Percentiles rank a stretch among this genome's conserved stretches.
phyloP scores from a whole-genome alignment of 2,888 invertebrate genomes.

The Hoplodrina blanda region DNA sequence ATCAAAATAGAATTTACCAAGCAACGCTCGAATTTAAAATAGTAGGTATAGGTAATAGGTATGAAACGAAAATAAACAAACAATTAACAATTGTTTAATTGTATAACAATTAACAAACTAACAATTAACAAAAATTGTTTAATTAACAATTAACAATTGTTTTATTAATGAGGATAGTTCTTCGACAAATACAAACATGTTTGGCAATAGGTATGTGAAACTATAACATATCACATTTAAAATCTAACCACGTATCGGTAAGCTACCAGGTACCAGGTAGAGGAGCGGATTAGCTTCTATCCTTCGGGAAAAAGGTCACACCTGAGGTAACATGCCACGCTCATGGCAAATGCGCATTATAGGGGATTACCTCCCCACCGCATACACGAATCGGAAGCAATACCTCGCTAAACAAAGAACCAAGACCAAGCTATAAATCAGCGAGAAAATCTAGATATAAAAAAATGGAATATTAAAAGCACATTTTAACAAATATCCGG shows the following conservation, averaged over 20 bases:
- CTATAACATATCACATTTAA: slow-evolving; percentile 42
- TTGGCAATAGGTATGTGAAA: neutral
- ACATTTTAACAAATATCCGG: slow-evolving; percentile 46
- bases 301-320: slow-evolving; percentile 44
- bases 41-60: neutral
- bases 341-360: slow-evolving; percentile 35
- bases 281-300: slow-evolving; percentile 46
- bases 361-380: slow-evolving; percentile 24
- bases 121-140: no score
- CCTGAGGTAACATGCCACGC: slow-evolving; percentile 38
- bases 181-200: neutral
- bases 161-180: neutral
- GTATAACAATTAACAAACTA: no score
- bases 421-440: slow-evolving; percentile 53
- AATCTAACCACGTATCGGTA: slow-evolving; percentile 42
- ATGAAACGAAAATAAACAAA: no score
- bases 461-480: slow-evolving; percentile 50
- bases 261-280: slow-evolving; percentile 26
- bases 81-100: no score
- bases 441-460: slow-evolving; percentile 33
- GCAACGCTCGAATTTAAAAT: neutral
- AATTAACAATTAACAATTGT: no score
- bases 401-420: slow-evolving; percentile 28
- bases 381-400: slow-evolving; percentile 31
- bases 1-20: neutral